Percentiles rank a stretch among this genome's conserved stretches.
These are phyloP conservation scores for Tridacna crocea DNA, from an alignment of 2,888 invertebrate species.

Conservation along the genomic window DNA sequence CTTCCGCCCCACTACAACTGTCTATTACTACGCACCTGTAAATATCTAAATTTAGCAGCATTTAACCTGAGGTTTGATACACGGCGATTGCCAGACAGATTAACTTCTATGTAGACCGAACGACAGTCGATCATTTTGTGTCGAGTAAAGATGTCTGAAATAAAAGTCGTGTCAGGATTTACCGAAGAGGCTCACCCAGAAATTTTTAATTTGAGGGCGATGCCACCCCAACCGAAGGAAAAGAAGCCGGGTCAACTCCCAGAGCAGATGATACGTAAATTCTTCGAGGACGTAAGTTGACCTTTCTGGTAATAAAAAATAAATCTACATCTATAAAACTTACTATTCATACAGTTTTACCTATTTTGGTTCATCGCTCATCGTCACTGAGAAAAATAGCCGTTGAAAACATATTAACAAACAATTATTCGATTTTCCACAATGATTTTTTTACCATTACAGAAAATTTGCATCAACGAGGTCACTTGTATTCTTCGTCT, in stretches of 20 bases:
- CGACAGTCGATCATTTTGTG: background rate
- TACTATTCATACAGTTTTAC: too few relatives aligned
- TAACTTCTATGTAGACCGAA: background rate
- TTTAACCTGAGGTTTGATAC: background rate
- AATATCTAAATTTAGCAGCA: background rate
- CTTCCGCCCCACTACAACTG: too few relatives aligned
- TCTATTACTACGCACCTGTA: background rate
- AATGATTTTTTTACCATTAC: too few relatives aligned
- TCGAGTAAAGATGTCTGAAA: background rate
- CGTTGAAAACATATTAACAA: too few relatives aligned
- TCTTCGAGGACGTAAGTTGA: slow-evolving; percentile 69
- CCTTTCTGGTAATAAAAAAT: background rate
- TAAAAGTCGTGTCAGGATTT: slow-evolving; percentile 44
- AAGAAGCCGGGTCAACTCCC: slow-evolving; percentile 66
- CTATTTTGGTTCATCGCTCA: too few relatives aligned
- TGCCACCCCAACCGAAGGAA: slow-evolving; percentile 62
- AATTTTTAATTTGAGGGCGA: slow-evolving; percentile 62
- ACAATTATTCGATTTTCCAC: too few relatives aligned
- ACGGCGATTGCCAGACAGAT: background rate
- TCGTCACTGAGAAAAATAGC: too few relatives aligned
- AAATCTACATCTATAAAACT: too few relatives aligned
- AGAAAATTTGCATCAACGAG: too few relatives aligned
- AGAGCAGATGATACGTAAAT: slow-evolving; percentile 69
- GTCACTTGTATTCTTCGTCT: too few relatives aligned
- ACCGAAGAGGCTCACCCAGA: slow-evolving; percentile 64